phyloP scores from a whole-genome alignment of 1,140 invertebrate genomes.

The Orussus abietinus region DNA sequence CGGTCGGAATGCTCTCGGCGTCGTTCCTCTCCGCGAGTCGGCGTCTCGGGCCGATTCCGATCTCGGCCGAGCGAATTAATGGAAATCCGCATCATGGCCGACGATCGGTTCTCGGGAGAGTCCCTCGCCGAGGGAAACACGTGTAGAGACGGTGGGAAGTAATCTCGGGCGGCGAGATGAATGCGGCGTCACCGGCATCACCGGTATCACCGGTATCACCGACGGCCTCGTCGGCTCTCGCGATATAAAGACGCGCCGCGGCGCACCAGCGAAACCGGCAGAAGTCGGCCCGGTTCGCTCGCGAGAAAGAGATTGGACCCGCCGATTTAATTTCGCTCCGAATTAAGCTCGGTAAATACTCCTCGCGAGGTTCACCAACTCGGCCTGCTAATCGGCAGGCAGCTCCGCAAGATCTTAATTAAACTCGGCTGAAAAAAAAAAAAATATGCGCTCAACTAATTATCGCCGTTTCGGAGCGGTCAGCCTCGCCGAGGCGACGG shows the following conservation, averaged over 20 bases:
- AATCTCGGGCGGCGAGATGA: too few relatives aligned
- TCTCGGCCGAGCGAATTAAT: constrained; percentile 26
- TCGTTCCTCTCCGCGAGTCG: constrained; percentile 15
- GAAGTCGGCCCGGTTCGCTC: too few relatives aligned
- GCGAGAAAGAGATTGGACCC: constrained; percentile 25
- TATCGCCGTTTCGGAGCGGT: too few relatives aligned
- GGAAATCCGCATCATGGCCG: constrained; percentile 20
- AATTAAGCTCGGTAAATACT: constrained; percentile 28
- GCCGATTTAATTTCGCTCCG: constrained; percentile 28
- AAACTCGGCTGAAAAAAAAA: constrained; percentile 21
- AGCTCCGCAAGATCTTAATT: constrained; percentile 28
- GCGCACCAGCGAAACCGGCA: constrained; percentile 8
- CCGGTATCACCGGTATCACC: too few relatives aligned
- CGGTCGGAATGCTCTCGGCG: too few relatives aligned
- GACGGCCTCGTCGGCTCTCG: constrained; percentile 1
- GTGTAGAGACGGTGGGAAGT: too few relatives aligned
- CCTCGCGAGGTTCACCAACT: constrained; percentile 22
- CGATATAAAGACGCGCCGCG: constrained; percentile 1
- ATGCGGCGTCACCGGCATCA: too few relatives aligned
- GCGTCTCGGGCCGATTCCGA: constrained; percentile 23
- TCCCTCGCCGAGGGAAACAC: too few relatives aligned
- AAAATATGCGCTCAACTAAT: neutral
- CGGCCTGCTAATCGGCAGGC: too few relatives aligned
- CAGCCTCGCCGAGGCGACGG: too few relatives aligned
- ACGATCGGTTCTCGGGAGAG: too few relatives aligned